A percentile compares a stretch with the other conserved stretches of the same genome.
phyloP scores from a whole-genome alignment of 2,888 invertebrate genomes.

The Caenorhabditis drosophilae region DNA sequence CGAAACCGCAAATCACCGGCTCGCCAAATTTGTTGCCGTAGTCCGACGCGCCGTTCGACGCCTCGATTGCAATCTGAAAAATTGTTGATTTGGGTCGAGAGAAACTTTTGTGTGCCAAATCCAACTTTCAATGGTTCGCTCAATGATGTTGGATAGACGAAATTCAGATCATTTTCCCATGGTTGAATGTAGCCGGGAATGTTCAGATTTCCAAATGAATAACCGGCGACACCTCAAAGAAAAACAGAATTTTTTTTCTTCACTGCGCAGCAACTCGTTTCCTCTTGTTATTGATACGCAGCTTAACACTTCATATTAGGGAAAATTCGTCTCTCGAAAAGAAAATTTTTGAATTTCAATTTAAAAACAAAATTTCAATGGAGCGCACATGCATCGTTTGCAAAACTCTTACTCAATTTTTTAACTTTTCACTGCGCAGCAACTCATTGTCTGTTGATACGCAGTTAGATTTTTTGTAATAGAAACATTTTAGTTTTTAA shows the following conservation, averaged over 20 bases:
- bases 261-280: too few species aligned
- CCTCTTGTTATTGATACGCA: too few species aligned
- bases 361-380: too few species aligned
- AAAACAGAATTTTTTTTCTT: too few species aligned
- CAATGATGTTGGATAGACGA: conserved; percentile 84
- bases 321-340: too few species aligned
- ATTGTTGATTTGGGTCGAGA: neutral
- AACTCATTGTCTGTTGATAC: neutral
- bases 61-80: conserved; percentile 80
- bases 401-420: too few species aligned
- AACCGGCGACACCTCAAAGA: conserved; percentile 80
- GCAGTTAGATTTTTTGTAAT: neutral
- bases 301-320: too few species aligned
- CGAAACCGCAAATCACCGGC: conserved; percentile 88
- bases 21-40: conserved; percentile 98
- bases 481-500: too few species aligned
- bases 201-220: conserved; percentile 88
- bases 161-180: conserved; percentile 83
- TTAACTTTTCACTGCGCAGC: too few species aligned
- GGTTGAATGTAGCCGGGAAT: conserved; percentile 88
- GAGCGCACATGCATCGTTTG: too few species aligned
- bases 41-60: conserved; percentile 96
- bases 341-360: too few species aligned
- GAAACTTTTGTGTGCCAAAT: neutral
- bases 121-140: conserved; percentile 84